Evolutionary conservation across 1,140 invertebrate species (phyloP), one percentile per base, ranked within the genome.

Genomic region (Apis cerana): DNA sequence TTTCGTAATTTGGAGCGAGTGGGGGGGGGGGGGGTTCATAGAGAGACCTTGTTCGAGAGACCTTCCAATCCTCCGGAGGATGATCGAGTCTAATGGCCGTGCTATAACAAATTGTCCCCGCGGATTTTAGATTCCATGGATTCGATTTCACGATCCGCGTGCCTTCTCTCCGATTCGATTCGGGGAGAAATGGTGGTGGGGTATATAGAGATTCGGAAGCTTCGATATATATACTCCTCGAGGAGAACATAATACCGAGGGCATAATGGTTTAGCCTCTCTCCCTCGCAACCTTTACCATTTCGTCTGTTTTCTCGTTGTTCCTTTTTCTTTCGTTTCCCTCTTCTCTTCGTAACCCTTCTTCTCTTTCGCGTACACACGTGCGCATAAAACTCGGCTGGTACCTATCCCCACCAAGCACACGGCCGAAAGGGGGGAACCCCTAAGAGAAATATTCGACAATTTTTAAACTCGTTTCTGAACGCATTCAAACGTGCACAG

Each of bases 401-500:
- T 67, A 62, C 61, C 78, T 62, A 50, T 86, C 68, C 62, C 56
- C 69, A 27, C 75, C 68, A 33, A 58, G 50, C 33, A 43, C 33
- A 54, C 21, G 33, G 21, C 23, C 56, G 19, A 19, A 58, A 69
- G 19, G 54, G 82, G 70, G 75, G 82, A 75, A 59, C 61, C 48
- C 71, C 71, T 78, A 86, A 81, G 83, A 91, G 89, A 91, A 93
- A 93, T 92, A 92, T 92, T 93, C 92, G 91, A 90, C 90, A 92
- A 92, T 94, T 93, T 92, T 93, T 91, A 93, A 94, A 93, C 93
- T 92, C 92, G 93, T 93, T 93, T 91, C 91, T 90, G 90, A 92
- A 90, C 89, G 86, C 89, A 93, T 92, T 91, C 88, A 90, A 92
- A 92, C 89, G 84, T 80, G 81, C 87, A 70, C 77, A 76, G 84